Evolutionary conservation across 64 coral and sea anemone genomes (phyloP).

Genomic region (Anthopleura sola): DNA sequence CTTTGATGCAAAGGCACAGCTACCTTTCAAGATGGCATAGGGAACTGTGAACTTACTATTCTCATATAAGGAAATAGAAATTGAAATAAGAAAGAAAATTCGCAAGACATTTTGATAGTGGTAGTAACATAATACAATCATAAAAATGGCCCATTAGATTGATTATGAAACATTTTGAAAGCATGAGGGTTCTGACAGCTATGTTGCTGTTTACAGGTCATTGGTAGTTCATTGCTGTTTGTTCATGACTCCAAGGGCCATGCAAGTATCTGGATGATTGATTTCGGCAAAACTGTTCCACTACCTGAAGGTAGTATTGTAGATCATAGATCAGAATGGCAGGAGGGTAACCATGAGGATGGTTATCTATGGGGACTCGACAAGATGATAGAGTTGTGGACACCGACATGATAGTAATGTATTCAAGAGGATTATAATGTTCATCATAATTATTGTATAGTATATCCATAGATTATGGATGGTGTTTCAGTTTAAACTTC

Average conservation of each 20-base stretch:
- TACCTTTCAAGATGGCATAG: no score
- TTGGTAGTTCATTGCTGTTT: slow-evolving; percentile 92
- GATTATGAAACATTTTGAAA: not conserved
- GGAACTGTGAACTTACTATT: no score
- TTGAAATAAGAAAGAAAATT: no score
- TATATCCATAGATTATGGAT: not conserved
- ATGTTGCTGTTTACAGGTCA: slow-evolving; percentile 50
- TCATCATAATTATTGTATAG: not conserved
- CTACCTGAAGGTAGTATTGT: slow-evolving; percentile 52
- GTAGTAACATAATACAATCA: no score
- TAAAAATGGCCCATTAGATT: not conserved
- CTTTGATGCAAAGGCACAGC: no score
- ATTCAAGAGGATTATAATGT: not conserved
- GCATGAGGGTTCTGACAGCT: not conserved
- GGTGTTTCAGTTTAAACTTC: not conserved
- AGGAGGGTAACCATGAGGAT: slow-evolving; percentile 96
- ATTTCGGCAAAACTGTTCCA: slow-evolving; percentile 86
- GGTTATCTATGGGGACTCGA: slow-evolving; percentile 96
- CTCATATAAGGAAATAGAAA: no score
- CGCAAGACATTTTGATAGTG: no score
- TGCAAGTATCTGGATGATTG: slow-evolving; percentile 96
- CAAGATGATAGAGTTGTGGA: slow-evolving; percentile 94
- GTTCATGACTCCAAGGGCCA: slow-evolving; percentile 82
- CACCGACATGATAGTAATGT: not conserved
- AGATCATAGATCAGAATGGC: slow-evolving; percentile 74